These are phyloP conservation scores for Bombus waltoni DNA, from an alignment of 1,140 invertebrate species.

Conservation along the genomic window DNA sequence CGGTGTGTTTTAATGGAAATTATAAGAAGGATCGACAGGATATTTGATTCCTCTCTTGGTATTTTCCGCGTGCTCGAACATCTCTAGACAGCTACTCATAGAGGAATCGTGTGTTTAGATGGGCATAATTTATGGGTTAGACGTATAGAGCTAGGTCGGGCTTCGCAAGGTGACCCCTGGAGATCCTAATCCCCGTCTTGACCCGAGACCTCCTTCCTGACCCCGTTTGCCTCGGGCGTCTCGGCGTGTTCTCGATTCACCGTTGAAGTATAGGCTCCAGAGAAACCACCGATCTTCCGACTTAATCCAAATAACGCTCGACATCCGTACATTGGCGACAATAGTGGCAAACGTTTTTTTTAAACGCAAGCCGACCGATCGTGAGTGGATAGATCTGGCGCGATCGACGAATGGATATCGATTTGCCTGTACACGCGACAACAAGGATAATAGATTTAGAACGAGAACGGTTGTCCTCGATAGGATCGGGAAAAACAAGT, in stretches of 20 bases:
- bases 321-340: neutral
- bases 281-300: constrained; percentile 26
- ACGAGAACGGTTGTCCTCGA: neutral
- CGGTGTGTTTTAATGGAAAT: neutral
- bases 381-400: too few species aligned
- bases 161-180: constrained; percentile 32
- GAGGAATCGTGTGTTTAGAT: constrained; percentile 12
- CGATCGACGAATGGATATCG: neutral
- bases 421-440: neutral
- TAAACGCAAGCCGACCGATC: too few species aligned
- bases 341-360: too few species aligned
- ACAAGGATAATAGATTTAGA: neutral
- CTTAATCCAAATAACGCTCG: constrained; percentile 29
- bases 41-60: neutral
- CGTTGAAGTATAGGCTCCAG: neutral
- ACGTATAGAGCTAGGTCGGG: constrained; percentile 11
- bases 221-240: constrained; percentile 12
- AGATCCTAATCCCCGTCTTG: constrained; percentile 48
- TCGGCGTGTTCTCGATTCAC: neutral
- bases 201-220: constrained; percentile 31
- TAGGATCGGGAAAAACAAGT: neutral
- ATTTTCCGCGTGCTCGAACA: neutral
- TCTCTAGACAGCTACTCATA: neutral
- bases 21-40: neutral
- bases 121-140: constrained; percentile 23